Evolutionary conservation across 2,888 invertebrate genomes (phyloP), one percentile per base, ranked within the genome.

Genomic region (Chrysodeixis includens): DNA sequence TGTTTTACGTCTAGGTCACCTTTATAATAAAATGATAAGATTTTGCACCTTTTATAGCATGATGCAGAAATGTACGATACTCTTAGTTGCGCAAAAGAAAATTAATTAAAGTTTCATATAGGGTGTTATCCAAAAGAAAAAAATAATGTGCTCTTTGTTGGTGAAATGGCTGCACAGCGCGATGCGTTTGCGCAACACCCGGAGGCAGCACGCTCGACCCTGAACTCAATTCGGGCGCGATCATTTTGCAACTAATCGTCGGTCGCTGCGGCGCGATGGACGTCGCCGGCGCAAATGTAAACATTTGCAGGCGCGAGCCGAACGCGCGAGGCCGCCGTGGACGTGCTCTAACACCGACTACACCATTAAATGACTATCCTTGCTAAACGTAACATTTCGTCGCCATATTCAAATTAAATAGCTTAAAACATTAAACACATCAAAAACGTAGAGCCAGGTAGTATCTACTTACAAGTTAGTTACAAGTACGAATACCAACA

Each of bases 201-300:
- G 94, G 94, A 94, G 94, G 94, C 89, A 88, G 86, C 89, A 87
- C 86, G 84, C 82, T 76, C 91, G 93, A 93, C 95, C 95, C 91
- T 95, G 95, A 94, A 91, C 95, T 94, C 92, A 92, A 94, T 95
- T 91, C 90, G 89, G 88, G 83, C 82, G 89, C 91, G 91, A 92
- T 89, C 90, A 92, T 95, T 95, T 95, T 94, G 95, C 94, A 94
- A 94, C 92, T 93, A 90, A 93, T 93, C 92, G 90, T 85, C 87
- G 90, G 88, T 87, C 85, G 86, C 84, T 85, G 86, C 85, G 87
- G 83, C 85, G 82, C 85, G 86, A 86, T 86, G 85, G 86, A 83
- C 87, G 87, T 86, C 87, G 87, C 88, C 90, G 91, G 91, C 86
- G 89, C 90, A 94, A 94, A 95, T 95, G 93, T 95, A 94, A 95